Evolutionary conservation across 2,113 vertebrate genomes (phyloP), one percentile per base, ranked within the genome.

Genomic region (Melanerpes formicivorus): DNA sequence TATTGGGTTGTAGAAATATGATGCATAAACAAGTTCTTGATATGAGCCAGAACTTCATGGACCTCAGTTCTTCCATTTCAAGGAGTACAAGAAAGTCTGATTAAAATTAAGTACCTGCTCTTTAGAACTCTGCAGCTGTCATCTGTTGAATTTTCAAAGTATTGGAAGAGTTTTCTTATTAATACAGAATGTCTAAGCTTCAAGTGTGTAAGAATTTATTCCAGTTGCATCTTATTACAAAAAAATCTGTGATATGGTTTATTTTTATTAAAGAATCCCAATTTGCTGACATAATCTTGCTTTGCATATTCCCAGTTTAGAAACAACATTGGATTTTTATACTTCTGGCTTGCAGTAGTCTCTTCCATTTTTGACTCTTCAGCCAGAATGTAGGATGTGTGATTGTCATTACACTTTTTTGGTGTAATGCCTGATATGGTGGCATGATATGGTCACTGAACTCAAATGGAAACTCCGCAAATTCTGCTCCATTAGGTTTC

Each of bases 351-450:
- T 56, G 11, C 17, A 50, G 11, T 42, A 64, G 29, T 46, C 11
- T 78, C 26, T 66, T 59, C 7, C 69, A 1, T n/a, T 74, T 12
- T 44, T 69, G 19, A 48, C 78, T 79, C 11, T 87, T 79, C 10
- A 46, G 27, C 59, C 29, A 22, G 22, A 30, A 2, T 30, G 5
- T 10, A 17, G 2, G 18, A 25, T 23, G 9, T 32, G 18, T 92
- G 58, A 58, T 14, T 72, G 10, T 58, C 14, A 37, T 59, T 54
- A 40, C 21, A 32, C 54, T 58, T 72, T 87, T 83, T 82, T 82
- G 16, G 22, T 66, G 18, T 16, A 32, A 42, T 0, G 0, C 10
- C 6, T 76, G 7, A 3, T 8, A 5, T 40, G 56, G 22, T 46
- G 59, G 55, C n/a, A n/a, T n/a, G n/a, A n/a, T 72, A 81, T 73